Base-by-base conservation (phyloP, 1,140 invertebrate species). In the Stegodyphus dumicola region DNA sequence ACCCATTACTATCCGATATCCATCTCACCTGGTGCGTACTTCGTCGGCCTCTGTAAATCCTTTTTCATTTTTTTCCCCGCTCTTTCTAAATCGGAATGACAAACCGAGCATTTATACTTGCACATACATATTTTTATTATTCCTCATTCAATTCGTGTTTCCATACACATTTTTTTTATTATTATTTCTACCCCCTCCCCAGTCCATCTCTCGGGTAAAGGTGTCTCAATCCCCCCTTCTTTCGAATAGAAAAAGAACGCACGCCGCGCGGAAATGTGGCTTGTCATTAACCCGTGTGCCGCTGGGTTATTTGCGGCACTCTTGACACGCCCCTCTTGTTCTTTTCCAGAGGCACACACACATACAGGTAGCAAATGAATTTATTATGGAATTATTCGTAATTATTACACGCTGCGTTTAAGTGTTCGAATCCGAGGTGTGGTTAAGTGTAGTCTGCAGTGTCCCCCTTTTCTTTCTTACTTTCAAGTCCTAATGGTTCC, bases 311-410 rank as follows among this genome's bases (percentile, higher is more conserved):
- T 81, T 76, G 69, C 54, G 78, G 78, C 54, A 33, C 54, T 48
- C 48, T 49, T 33, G 78, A 73, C 78, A 81, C 78, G 78, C 78
- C 78, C 69, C 33, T 17, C 78, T 81, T 33, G 78, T 81, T 81
- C 17, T 56, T 7, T 53, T 7, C 77, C 49, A 10, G 13, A 17
- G 53, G 18, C 53, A 64, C 78, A 70, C 77, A 52, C 75, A 66
- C 60, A 54, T 53, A 54, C 78, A 81, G 66, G 78, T 81, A 81
- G 78, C 78, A 81, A 81, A 81, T 81, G 78, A 81, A 81, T 81
- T 81, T 81, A 81, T 81, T 81, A 81, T 81, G 78, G 78, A 81
- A 81, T 81, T 81, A 81, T 81, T 81, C 78, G 78, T 81, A 81
- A 81, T 81, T 73, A 81, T 81, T 81, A 81, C 67, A 81, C 69